Base-by-base conservation (phyloP, 1,140 invertebrate species). In the Archivesica marissinica region DNA sequence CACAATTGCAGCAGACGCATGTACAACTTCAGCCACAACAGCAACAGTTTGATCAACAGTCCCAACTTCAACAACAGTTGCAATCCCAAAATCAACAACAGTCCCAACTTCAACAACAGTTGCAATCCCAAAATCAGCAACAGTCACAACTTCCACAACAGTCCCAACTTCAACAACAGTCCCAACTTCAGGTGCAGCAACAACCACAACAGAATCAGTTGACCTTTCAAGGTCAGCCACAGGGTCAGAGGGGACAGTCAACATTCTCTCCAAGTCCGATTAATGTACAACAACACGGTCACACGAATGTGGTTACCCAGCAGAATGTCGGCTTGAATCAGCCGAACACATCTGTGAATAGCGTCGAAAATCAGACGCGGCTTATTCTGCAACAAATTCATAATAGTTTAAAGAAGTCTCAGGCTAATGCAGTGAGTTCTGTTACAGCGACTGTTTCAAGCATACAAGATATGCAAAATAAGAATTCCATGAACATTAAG, bases 11-110 rank as follows among this genome's bases (percentile, higher is more conserved):
- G 25, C 56, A 28, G 17, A n/a, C 68, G 20, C 64, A 82, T 52
- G 81, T 82, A 59, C 83, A 77, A 44, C 84, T 86, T 70, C 84
- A 87, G 50, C 87, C 87, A 41, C 83, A 89, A 15, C 86, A 89
- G 72, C 35, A 86, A 33, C 76, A 87, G 39, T 74, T 77, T 39
- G 85, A 64, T 1, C 82, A 54, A 35, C 61, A 85, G 85, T 33
- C 52, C 20, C 72, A 35, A 66, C 80, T 50, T 3, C 52, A 33
- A 30, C 56, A 59, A 17, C n/a, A 75, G 20, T 56, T 79, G 54
- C 82, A 83, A 61, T 78, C 64, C 38, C 85, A 88, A 76, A 77
- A 88, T 61, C 86, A 87, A 33, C 80, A 89, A 15, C 85, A 89
- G 75, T 47, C 86, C 23, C 74, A 87, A 41, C 75, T 82, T 52